Percentiles rank a stretch among this genome's conserved stretches.
These are phyloP conservation scores for Cirrhinus molitorella DNA, from an alignment of 2,797 vertebrate species.

Conservation along the genomic window DNA sequence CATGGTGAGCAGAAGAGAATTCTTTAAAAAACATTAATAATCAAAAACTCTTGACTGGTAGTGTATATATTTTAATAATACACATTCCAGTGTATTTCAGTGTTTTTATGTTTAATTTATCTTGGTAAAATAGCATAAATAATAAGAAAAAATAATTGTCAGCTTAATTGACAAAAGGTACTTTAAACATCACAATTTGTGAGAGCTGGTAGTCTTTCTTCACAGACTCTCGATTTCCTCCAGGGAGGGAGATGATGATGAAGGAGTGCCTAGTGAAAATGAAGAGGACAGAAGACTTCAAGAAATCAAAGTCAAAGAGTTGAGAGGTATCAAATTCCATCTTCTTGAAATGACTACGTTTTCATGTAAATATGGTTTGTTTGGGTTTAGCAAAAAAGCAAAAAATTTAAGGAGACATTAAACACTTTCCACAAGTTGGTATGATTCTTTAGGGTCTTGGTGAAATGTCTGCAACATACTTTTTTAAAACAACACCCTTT, in stretches of 20 bases:
- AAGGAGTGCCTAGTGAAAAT: conserved; percentile 91
- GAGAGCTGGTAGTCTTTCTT: conserved; percentile 42
- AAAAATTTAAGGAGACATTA: not conserved
- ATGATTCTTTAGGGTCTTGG: no score
- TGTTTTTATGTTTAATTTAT: not conserved
- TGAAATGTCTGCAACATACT: no score
- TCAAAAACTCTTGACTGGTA: no score
- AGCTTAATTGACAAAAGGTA: not conserved
- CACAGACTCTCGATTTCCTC: not conserved
- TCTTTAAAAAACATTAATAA: no score
- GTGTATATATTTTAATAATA: not conserved
- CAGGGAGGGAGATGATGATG: conserved; percentile 93
- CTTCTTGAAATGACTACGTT: not conserved
- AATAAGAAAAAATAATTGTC: not conserved
- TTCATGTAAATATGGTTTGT: not conserved
- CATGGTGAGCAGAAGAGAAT: no score
- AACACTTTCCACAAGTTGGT: no score
- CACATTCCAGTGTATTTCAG: not conserved
- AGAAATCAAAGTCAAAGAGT: conserved; percentile 85
- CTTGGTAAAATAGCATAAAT: not conserved
- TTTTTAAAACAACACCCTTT: no score
- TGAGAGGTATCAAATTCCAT: conserved; percentile 80
- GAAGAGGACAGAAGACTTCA: conserved; percentile 89
- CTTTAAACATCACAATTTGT: conserved; percentile 8
- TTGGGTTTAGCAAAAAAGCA: not conserved